Conservation (phyloP, 2,888 invertebrate genomes). For the Mamestra brassicae region DNA sequence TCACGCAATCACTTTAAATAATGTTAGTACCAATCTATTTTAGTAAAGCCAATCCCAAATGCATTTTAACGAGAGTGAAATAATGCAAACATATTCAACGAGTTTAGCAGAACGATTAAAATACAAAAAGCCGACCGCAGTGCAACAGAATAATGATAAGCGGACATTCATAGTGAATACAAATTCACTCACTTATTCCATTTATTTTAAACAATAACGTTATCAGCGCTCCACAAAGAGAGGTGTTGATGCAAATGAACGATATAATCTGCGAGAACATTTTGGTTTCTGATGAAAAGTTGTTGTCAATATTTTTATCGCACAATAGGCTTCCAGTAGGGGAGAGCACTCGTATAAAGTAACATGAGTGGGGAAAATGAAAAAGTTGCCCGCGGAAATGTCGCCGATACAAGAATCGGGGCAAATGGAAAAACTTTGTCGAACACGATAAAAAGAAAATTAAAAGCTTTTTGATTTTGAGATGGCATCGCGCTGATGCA, state of each 20-base stretch:
- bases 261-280: conserved; percentile 72
- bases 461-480: conserved; percentile 76
- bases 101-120: conserved; percentile 57
- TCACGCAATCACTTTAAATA: not conserved
- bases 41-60: conserved; percentile 11
- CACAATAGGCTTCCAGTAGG: conserved; percentile 74
- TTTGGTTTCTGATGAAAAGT: conserved; percentile 71
- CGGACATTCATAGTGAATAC: conserved; percentile 52
- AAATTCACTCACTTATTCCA: conserved; percentile 57
- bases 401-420: conserved; percentile 79
- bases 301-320: conserved; percentile 76
- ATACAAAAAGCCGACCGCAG: conserved; percentile 51
- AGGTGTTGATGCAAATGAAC: conserved; percentile 71
- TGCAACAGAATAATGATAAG: conserved; percentile 54
- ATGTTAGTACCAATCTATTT: conserved; percentile 1
- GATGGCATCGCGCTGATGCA: conserved; percentile 56
- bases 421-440: conserved; percentile 83
- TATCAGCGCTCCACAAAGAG: conserved; percentile 61
- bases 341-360: conserved; percentile 71
- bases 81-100: conserved; percentile 54
- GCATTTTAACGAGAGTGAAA: conserved; percentile 22
- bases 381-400: conserved; percentile 80
- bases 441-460: conserved; percentile 76
- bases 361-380: conserved; percentile 78
- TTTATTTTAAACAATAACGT: conserved; percentile 64